Conservation (phyloP, 2,888 invertebrate genomes). For the Aporophyla lueneburgensis region DNA sequence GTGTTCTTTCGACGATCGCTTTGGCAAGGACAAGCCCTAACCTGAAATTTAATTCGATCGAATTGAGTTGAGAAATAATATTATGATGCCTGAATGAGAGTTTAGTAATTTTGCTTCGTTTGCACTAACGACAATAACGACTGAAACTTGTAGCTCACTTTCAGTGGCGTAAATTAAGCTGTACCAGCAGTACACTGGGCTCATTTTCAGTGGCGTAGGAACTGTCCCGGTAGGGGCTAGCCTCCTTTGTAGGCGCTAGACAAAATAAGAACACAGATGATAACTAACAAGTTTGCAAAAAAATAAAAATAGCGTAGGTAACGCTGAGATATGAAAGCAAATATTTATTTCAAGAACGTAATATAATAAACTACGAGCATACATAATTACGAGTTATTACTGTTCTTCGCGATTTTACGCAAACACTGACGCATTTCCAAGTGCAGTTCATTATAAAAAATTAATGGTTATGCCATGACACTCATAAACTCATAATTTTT, state of each 20-base stretch:
- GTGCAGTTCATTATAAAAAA: conserved; percentile 58
- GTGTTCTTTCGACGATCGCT: not conserved
- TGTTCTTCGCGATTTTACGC: conserved; percentile 49
- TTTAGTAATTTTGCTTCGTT: no score
- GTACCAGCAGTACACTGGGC: no score
- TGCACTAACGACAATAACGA: not conserved
- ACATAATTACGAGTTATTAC: conserved; percentile 44
- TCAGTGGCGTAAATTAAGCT: not conserved
- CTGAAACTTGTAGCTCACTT: not conserved
- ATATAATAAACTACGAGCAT: conserved; percentile 15
- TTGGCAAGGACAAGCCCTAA: not conserved
- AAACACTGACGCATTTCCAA: conserved; percentile 58
- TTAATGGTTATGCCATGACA: conserved; percentile 34
- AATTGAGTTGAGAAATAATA: not conserved
- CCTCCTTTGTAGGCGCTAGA: not conserved
- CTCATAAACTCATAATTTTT: conserved; percentile 23
- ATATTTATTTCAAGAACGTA: conserved; percentile 21
- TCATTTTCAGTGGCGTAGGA: not conserved
- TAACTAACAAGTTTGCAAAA: not conserved
- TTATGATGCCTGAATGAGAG: not conserved
- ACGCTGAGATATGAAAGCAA: not conserved
- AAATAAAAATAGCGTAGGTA: not conserved
- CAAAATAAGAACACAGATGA: not conserved
- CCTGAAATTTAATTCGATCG: not conserved
- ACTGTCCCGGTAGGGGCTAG: not conserved